Evolutionary conservation across 2,888 invertebrate genomes (phyloP).

Genomic region (Tetranychus truncatus): DNA sequence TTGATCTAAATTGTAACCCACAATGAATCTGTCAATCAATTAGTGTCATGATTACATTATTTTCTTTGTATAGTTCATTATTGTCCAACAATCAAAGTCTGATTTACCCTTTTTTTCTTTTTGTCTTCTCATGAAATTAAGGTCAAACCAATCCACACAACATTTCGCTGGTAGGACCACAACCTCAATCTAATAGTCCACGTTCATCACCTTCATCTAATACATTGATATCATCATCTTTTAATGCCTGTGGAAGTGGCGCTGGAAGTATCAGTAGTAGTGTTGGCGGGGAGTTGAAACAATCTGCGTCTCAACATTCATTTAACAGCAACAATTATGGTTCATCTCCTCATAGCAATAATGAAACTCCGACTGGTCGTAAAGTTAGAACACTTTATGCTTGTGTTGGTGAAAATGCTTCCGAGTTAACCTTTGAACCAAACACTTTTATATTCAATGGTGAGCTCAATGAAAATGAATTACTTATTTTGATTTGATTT

Average conservation of each 20-base stretch:
- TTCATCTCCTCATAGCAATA: constrained; percentile 11
- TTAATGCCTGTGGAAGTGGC: constrained; percentile 3
- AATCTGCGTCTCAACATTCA: constrained; percentile 7
- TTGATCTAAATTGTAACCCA: not conserved
- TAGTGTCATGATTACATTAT: not conserved
- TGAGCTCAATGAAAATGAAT: constrained; percentile 35
- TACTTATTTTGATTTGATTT: not conserved
- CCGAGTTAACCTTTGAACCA: constrained; percentile 91
- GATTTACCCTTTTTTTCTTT: not conserved
- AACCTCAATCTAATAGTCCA: constrained; percentile 6
- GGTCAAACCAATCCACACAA: not conserved
- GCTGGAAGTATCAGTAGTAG: not conserved
- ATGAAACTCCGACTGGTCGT: not conserved
- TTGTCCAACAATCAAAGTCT: not conserved
- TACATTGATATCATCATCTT: constrained; percentile 5
- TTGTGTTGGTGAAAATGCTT: constrained; percentile 86
- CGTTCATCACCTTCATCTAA: constrained; percentile 8
- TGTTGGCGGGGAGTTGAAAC: not conserved
- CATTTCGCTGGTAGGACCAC: constrained; percentile 4
- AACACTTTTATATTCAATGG: constrained; percentile 95
- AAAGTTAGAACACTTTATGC: constrained; percentile 77
- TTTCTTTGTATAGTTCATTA: not conserved
- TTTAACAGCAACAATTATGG: not conserved
- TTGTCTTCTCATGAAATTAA: not conserved
- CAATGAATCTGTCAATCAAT: not conserved